Conservation (phyloP, 2,113 vertebrate genomes). For the Nicator chloris region DNA sequence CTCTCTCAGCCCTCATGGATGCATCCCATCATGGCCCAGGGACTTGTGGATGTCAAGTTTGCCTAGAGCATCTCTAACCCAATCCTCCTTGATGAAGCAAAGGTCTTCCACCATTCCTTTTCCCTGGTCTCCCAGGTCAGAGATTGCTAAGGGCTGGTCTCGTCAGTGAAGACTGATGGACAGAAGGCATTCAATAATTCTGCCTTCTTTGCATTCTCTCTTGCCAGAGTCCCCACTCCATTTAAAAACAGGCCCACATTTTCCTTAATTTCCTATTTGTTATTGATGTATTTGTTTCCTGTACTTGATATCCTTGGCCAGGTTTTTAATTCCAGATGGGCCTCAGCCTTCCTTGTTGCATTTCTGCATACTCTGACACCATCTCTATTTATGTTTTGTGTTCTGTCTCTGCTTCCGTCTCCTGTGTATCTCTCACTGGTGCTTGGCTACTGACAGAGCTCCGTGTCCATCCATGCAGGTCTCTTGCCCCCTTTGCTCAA, state of each 20-base stretch:
- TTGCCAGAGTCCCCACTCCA: neutral
- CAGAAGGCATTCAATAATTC: neutral
- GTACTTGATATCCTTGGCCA: neutral
- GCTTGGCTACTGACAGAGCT: neutral
- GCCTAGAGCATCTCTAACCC: neutral
- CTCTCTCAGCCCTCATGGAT: neutral
- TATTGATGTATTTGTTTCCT: neutral
- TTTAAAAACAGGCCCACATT: neutral
- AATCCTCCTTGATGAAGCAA: fast-evolving
- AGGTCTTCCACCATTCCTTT: neutral
- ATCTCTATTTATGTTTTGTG: neutral
- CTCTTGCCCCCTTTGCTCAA: neutral
- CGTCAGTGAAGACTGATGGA: neutral
- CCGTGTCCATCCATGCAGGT: fast-evolving
- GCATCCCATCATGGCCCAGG: neutral
- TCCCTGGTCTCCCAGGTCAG: neutral
- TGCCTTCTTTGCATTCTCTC: neutral
- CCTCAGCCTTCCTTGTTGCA: neutral
- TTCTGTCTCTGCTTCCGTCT: neutral
- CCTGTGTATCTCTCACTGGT: neutral
- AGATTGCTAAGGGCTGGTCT: neutral
- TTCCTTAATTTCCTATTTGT: neutral
- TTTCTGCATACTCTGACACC: neutral
- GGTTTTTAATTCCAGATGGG: neutral
- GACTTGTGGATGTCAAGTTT: neutral